Conservation (phyloP, 2,113 vertebrate species). For the Gallinago media region DNA sequence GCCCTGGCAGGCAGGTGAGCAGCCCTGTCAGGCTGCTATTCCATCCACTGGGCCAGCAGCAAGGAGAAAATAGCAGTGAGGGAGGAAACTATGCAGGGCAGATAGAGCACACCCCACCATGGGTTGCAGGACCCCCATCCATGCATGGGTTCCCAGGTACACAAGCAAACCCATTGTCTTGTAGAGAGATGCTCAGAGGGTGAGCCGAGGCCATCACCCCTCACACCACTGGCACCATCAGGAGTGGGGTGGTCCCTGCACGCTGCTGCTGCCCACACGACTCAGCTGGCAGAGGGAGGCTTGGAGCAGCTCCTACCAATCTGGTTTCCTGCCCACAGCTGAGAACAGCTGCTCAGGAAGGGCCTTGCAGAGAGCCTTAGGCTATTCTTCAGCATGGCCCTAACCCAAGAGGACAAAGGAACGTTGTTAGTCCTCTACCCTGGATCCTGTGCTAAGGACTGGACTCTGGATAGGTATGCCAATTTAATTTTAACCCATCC, state of each 20-base stretch:
- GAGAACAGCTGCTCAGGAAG: neutral
- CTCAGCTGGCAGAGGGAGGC: neutral
- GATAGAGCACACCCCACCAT: neutral
- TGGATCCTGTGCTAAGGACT: neutral
- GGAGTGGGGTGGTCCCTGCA: neutral
- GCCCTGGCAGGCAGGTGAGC: neutral
- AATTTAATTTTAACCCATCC: neutral
- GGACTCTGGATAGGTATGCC: neutral
- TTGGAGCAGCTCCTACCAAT: neutral
- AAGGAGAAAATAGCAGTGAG: neutral
- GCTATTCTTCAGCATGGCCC: neutral
- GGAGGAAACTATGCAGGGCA: neutral
- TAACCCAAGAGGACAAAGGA: neutral
- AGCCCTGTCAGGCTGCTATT: neutral
- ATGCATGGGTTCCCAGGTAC: neutral
- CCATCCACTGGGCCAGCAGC: rapidly evolving
- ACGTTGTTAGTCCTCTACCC: neutral
- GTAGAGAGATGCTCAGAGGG: rapidly evolving
- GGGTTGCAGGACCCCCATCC: neutral
- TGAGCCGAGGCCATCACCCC: neutral
- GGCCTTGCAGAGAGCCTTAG: neutral
- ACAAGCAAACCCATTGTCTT: rapidly evolving
- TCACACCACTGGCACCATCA: neutral
- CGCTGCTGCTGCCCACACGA: neutral
- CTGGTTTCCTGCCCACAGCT: neutral